Percentiles rank a stretch among this genome's conserved stretches.
Evolutionary conservation across 2,797 vertebrate species (phyloP).

Genomic region (Botia almorhae): DNA sequence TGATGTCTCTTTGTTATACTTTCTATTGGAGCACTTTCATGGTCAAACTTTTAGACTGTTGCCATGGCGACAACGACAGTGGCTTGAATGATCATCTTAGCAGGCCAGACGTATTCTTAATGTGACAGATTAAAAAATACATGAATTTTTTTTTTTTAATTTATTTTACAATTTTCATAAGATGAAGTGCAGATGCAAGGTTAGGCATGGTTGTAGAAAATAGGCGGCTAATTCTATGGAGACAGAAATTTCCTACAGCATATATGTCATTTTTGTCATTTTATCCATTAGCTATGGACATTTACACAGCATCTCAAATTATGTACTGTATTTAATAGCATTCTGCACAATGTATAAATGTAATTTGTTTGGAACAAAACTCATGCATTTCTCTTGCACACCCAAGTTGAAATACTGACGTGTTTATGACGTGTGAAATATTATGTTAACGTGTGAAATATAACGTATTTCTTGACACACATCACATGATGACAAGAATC

Average conservation of each 20-base stretch:
- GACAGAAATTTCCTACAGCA: neutral
- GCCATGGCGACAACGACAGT: conserved; percentile 70
- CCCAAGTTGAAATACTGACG: no score
- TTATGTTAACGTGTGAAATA: no score
- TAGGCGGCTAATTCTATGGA: neutral
- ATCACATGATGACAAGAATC: no score
- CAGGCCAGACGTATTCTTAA: conserved; percentile 61
- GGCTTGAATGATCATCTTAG: conserved; percentile 64
- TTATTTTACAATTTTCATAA: neutral
- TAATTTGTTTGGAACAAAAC: no score
- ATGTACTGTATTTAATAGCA: no score
- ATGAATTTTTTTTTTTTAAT: no score
- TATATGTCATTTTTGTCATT: neutral
- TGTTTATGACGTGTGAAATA: no score
- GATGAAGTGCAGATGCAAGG: neutral
- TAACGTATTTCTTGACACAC: no score
- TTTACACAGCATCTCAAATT: no score
- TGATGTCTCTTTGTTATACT: conserved; percentile 62
- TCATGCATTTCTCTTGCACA: no score
- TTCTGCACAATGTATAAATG: no score
- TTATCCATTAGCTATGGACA: no score
- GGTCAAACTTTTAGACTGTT: conserved; percentile 70
- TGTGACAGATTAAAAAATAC: conserved; percentile 54
- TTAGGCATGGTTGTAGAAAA: neutral
- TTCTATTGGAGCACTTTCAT: conserved; percentile 67